These are phyloP conservation scores for Siniperca undulata DNA, from an alignment of 2,797 vertebrate species.

Conservation along the genomic window DNA sequence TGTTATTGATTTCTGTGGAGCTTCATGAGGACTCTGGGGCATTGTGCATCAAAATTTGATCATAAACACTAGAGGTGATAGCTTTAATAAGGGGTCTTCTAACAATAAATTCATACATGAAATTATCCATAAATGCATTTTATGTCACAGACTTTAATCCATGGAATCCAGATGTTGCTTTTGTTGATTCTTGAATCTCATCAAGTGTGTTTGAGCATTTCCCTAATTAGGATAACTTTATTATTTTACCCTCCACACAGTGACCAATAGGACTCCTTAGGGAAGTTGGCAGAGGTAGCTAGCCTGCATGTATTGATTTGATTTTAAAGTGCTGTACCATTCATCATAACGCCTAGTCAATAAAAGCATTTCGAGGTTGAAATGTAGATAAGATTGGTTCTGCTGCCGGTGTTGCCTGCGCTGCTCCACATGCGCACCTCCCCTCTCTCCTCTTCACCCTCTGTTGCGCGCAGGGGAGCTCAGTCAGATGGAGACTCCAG, in stretches of 20 bases:
- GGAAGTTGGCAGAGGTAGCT: background rate
- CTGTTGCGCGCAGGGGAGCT: slow-evolving; percentile 26
- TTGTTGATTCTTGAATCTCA: background rate
- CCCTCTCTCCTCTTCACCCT: slow-evolving; percentile 1
- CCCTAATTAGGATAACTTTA: background rate
- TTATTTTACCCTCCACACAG: background rate
- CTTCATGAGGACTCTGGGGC: background rate
- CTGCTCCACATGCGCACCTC: slow-evolving; percentile 20
- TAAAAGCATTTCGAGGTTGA: background rate
- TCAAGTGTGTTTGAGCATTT: background rate
- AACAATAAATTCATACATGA: background rate
- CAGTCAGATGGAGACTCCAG: slow-evolving; percentile 60
- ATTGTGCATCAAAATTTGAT: background rate
- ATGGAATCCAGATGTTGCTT: background rate
- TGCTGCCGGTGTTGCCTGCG: slow-evolving; percentile 13
- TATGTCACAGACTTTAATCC: background rate
- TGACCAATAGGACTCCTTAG: background rate
- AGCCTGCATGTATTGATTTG: background rate
- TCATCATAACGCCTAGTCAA: background rate
- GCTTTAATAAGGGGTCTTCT: background rate
- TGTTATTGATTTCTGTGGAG: background rate
- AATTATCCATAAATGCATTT: background rate
- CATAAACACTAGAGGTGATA: background rate
- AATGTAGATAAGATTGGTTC: background rate
- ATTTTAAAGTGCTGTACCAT: background rate